These are phyloP conservation scores for Helicoverpa assulta DNA, from an alignment of 2,888 invertebrate genomes.

Conservation along the genomic window DNA sequence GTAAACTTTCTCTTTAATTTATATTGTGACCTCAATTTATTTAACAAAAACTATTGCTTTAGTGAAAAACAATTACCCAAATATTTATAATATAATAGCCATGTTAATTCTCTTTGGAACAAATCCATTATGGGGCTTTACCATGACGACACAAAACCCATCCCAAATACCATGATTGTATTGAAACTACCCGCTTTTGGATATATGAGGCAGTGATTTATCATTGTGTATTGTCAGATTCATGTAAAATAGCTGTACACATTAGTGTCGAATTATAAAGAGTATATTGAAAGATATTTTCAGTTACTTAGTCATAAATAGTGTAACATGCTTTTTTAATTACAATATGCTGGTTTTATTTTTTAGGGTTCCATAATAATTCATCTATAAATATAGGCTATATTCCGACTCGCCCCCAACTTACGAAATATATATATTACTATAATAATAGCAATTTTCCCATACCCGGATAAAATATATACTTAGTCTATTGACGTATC, in stretches of 20 bases:
- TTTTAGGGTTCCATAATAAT: constrained; percentile 23
- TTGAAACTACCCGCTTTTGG: constrained; percentile 28
- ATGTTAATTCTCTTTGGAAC: constrained; percentile 17
- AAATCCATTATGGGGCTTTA: constrained; percentile 6
- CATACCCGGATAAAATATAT: no score
- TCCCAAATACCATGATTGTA: constrained; percentile 12
- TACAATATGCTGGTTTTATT: constrained; percentile 79
- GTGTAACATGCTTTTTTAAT: constrained; percentile 87
- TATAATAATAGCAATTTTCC: no score
- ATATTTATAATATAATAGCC: constrained; percentile 2
- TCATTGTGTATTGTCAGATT: constrained; percentile 70
- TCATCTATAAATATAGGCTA: no score
- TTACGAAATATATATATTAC: no score
- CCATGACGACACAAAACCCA: not conserved
- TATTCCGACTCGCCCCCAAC: no score
- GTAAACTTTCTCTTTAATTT: constrained; percentile 48
- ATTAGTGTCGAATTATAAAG: constrained; percentile 75
- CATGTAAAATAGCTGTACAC: constrained; percentile 84
- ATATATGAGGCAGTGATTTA: constrained; percentile 36
- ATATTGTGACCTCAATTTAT: constrained; percentile 37
- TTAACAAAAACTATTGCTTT: constrained; percentile 29
- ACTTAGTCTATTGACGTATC: no score
- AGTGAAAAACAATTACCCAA: constrained; percentile 30
- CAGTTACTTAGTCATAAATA: constrained; percentile 80
- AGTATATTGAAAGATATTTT: constrained; percentile 81